A percentile compares a stretch with the other conserved stretches of the same genome.
Evolutionary conservation across 2,113 vertebrate species (phyloP).

Genomic region (Alligator mississippiensis): DNA sequence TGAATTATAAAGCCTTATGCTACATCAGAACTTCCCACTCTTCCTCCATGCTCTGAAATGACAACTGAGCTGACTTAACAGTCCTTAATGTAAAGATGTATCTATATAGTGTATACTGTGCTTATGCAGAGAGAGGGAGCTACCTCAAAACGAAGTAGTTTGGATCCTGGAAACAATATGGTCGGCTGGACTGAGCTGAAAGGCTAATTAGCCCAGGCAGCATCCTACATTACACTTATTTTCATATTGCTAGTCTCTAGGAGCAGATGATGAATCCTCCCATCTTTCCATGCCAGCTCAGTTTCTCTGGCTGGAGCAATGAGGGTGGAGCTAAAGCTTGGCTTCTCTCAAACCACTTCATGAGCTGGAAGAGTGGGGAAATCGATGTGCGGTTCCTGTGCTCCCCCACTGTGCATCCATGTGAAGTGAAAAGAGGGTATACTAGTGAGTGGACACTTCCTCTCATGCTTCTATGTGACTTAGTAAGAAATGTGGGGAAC

Average conservation of each 20-base stretch:
- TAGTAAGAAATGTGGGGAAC: neutral
- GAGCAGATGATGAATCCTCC: neutral
- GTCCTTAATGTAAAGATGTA: no score
- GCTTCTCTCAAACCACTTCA: conserved; percentile 10
- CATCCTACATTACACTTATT: no score
- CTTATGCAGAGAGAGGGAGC: no score
- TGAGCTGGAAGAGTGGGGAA: neutral
- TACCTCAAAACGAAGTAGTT: no score
- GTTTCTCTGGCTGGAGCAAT: neutral
- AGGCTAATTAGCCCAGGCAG: no score
- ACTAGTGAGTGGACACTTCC: neutral
- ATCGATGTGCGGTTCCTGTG: neutral
- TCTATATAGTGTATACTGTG: no score
- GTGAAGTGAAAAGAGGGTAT: conserved; percentile 10
- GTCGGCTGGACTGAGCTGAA: no score
- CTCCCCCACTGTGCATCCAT: conserved; percentile 17
- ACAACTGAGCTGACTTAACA: no score
- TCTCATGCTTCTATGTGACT: neutral
- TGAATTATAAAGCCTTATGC: neutral
- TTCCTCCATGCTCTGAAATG: neutral
- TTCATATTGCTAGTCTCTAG: neutral
- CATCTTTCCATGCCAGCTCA: neutral
- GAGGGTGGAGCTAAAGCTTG: neutral
- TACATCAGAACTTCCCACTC: neutral
- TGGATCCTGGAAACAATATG: no score